A percentile compares a stretch with the other conserved stretches of the same genome.
These are phyloP conservation scores for Eupithecia exiguata DNA, from an alignment of 2,888 invertebrate genomes.

Conservation along the genomic window DNA sequence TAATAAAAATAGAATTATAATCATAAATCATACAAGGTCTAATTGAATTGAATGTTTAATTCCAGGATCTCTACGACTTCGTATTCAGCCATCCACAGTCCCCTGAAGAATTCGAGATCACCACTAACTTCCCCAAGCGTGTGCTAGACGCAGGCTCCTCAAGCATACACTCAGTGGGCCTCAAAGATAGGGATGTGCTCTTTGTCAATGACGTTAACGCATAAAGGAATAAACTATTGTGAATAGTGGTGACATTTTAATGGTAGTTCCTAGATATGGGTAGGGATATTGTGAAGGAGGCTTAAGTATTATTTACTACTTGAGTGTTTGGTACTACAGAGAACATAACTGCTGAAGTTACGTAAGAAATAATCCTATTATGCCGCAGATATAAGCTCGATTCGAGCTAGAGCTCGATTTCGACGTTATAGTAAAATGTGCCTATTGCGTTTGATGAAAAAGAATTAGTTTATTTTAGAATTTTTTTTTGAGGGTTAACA, in stretches of 20 bases:
- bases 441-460: background rate
- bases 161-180: constrained; percentile 90
- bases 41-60: constrained; percentile 23
- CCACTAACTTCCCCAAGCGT: constrained; percentile 97
- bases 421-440: background rate
- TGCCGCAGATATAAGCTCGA: background rate
- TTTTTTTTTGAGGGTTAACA: background rate
- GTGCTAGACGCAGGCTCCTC: constrained; percentile 86
- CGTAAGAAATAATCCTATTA: constrained; percentile 4
- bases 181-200: constrained; percentile 95
- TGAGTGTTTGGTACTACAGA: background rate
- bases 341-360: background rate
- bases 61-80: constrained; percentile 96
- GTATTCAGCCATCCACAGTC: constrained; percentile 97
- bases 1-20: background rate
- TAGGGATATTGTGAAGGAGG: background rate
- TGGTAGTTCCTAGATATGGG: constrained; percentile 27
- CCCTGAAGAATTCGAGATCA: constrained; percentile 96
- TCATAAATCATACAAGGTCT: too few relatives aligned
- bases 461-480: background rate
- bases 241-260: constrained; percentile 33
- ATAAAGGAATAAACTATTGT: constrained; percentile 58
- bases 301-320: background rate
- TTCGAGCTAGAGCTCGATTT: background rate
- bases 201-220: constrained; percentile 97